Conservation (phyloP, 2,797 vertebrate species). For the Halcyon badia region DNA sequence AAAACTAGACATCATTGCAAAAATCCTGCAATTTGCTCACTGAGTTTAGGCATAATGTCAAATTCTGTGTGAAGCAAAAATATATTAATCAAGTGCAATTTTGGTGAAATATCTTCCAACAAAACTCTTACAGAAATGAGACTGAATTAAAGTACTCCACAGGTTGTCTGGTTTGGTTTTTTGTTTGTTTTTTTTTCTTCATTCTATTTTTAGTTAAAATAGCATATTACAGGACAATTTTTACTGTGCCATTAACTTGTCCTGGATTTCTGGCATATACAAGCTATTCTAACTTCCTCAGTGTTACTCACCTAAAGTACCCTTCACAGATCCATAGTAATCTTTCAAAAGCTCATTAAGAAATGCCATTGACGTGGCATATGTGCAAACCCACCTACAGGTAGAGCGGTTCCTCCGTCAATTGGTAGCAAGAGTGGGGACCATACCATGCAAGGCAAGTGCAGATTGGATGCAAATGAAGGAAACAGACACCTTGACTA, state of each 20-base stretch:
- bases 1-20: neutral
- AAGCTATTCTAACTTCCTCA: neutral
- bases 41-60: neutral
- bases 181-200: neutral
- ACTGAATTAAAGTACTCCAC: neutral
- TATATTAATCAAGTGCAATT: neutral
- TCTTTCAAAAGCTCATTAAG: neutral
- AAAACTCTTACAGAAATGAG: neutral
- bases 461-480: neutral
- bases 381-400: neutral
- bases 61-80: neutral
- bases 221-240: neutral
- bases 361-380: neutral
- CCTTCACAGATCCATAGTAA: neutral
- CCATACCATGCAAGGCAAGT: neutral
- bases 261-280: neutral
- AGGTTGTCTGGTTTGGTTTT: neutral
- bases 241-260: neutral
- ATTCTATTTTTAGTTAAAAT: neutral
- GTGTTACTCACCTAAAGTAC: neutral
- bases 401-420: neutral
- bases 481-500: neutral
- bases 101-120: neutral
- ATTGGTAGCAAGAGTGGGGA: rapidly evolving
- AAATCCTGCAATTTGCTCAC: neutral